Evolutionary conservation across 2,888 invertebrate genomes (phyloP), one percentile per base, ranked within the genome.

Genomic region (Drosophila quasianomalipes): DNA sequence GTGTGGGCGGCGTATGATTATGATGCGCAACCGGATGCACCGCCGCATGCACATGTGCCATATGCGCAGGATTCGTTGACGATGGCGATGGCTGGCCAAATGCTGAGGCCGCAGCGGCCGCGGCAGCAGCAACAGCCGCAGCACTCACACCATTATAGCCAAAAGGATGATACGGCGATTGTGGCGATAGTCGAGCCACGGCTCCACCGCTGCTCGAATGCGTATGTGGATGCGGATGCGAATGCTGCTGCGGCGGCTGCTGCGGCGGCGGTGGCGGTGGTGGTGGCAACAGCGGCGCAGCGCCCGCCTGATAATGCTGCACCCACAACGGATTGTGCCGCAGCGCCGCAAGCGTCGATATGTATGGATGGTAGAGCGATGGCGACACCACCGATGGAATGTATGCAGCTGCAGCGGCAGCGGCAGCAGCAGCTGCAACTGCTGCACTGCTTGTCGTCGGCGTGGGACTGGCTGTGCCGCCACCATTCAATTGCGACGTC

Each of bases 261-360:
- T 44, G 89, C 33, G 80, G 82, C 59, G 85, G 89, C 41, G 89
- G 80, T 26, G 90, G 84, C 49, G 82, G 87, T 44, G 89, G 81
- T n/a, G 89, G 81, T 19, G 92, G 82, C 66, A 84, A 70, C 60
- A 87, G 70, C 30, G 94, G 93, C 65, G 94, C 92, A 10, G 88
- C 89, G 66, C 91, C 89, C 60, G 84, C 85, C 72, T 94, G 94
- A 76, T 94, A 94, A 87, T 94, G 94, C 81, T 94, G 94, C 93
- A 94, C 93, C 94, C 94, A 94, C 65, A 93, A 55, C 22, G 94
- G 94, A 81, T 94, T 93, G 31, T 91, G 92, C 67, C 94, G 92
- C 79, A 94, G 92, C 6, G 94, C 94, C 64, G 94, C 94, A 69
- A 93, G 82, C 52, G 93, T 92, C 57, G 92, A 87, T 74, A 93